Base-by-base conservation (phyloP, 2,888 invertebrate genomes). In the Tuberolachnus salignus region DNA sequence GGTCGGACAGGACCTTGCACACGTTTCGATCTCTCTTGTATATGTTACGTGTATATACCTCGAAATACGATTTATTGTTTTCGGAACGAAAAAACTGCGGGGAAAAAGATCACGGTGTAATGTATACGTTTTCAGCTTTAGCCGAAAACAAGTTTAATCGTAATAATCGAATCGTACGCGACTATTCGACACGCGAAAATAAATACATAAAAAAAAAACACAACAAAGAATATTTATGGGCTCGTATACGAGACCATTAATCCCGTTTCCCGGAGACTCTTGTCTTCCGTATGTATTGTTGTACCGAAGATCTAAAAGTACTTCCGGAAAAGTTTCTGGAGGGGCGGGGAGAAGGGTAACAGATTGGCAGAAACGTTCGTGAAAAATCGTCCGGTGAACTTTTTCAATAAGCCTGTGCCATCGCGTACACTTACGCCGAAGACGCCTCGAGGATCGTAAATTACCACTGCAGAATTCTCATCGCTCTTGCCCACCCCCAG, bases 321-420 rank as follows among this genome's bases (percentile, higher is more conserved):
- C 51, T 19, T 34, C 34, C 14, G 16, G 13, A 3, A 63, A 73
- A 63, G 6, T 71, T 63, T 34, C 34, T 34, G 3, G 34, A 34
- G 34, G 34, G 34, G 34, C 34, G 34, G 34, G 34, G 34, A 34
- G 6, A 6, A 6, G 11, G 34, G 42, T 44, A 55, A 46, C 64
- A 66, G 44, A 59, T 57, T 46, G 67, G 55, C 57, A 78, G 19
- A 13, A 16, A 3, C 11, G 49, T 3, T 21, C 21, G 57, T 49
- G 67, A 49, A 78, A 67, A 78, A 67, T 78, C 57, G n/a, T 67
- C 19, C 49, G 49, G n/a, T 34, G 13, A 78, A 78, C 67, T 78
- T 78, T 78, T 78, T 78, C 75, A 78, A 78, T 78, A 78, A 49
- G 59, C 21, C 67, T 13, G 6, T 2, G 16, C 44, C 3, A 14